Conservation (phyloP, 2,113 vertebrate species). For the Ciconia maguari region DNA sequence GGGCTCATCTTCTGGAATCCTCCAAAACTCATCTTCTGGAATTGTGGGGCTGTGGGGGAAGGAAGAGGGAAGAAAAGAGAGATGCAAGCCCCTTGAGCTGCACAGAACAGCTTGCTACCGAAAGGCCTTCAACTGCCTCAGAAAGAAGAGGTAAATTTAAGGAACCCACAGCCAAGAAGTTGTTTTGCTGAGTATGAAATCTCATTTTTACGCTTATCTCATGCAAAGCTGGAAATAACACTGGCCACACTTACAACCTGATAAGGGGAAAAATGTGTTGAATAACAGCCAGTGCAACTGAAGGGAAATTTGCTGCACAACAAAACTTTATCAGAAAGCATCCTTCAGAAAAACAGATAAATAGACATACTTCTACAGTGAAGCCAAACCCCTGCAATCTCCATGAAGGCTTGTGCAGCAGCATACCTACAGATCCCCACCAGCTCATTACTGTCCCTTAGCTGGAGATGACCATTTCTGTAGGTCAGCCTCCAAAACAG, state of each 20-base stretch:
- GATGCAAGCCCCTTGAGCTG: background rate
- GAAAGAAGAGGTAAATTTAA: background rate
- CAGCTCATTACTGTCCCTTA: background rate
- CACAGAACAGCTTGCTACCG: background rate
- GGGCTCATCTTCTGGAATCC: background rate
- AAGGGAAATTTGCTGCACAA: background rate
- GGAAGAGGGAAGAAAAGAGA: background rate
- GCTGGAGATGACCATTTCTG: background rate
- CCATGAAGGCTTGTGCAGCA: background rate
- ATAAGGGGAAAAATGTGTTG: background rate
- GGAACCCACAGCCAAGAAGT: background rate
- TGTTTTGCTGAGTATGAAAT: slow-evolving; percentile 4
- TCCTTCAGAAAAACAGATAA: background rate
- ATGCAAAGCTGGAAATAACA: slow-evolving; percentile 4
- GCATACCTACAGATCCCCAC: background rate
- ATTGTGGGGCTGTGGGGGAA: background rate
- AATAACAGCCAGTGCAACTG: background rate
- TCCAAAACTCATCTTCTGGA: background rate
- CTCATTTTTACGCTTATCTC: background rate
- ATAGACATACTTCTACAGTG: background rate
- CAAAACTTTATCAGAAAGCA: background rate
- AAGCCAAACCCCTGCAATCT: background rate
- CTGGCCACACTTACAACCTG: background rate
- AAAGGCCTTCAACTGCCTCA: background rate
- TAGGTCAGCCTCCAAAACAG: background rate